Base-by-base conservation (phyloP, 2,888 invertebrate genomes). In the Chromoteleia sp. region DNA sequence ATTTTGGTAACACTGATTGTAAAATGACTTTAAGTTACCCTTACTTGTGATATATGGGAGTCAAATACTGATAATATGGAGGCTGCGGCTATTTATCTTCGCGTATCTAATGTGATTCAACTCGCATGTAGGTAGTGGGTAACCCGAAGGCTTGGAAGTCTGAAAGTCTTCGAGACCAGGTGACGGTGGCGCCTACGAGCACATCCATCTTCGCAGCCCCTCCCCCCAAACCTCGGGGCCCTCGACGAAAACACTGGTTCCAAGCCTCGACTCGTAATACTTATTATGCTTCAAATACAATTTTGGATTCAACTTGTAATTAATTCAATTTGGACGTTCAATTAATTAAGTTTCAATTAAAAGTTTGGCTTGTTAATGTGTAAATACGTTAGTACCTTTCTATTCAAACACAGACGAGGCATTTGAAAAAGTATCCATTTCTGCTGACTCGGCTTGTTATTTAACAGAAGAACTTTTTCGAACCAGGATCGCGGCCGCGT, bases 101-200 rank as follows among this genome's bases (percentile, higher is more conserved):
- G 30, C 71, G 43, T 58, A 81, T 81, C 65, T 71, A 71, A 76
- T 58, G 75, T 65, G 76, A 81, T 81, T 75, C 76, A 76, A 77
- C 76, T 73, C 67, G 81, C 76, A 77, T 78, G 70, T 73, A 58
- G 78, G 76, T 71, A 76, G 76, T 73, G 67, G 39, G 71, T 36
- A 58, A 71, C 67, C 65, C 71, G 65, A 81, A 81, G 76, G 81
- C 76, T 71, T 68, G 81, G 65, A 84, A 86, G 88, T 88, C 87
- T 87, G 85, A 84, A 86, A 84, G 87, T 84, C 75, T 82, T 84
- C 71, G 83, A 85, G 84, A 85, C 86, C 88, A 91, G 91, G 91
- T 90, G 91, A 90, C 87, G 87, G 89, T 88, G 90, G 91, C 91
- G 91, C 91, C 91, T 89, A 82, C 86, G 78, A 88, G 82, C 86